These are phyloP conservation scores for Lampris incognitus DNA, from an alignment of 2,113 vertebrate species.

Conservation along the genomic window DNA sequence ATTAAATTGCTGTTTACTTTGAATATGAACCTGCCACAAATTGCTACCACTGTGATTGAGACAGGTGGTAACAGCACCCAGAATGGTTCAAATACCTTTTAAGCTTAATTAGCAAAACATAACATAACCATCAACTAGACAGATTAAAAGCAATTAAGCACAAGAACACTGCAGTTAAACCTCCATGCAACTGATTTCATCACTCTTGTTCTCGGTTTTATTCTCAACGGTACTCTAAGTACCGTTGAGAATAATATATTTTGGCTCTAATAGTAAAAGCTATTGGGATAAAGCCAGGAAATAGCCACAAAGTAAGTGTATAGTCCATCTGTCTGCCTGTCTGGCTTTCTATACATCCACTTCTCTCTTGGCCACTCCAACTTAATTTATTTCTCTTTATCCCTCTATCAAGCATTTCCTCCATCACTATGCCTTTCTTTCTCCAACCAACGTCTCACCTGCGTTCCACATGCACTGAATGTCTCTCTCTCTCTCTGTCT, in stretches of 20 bases:
- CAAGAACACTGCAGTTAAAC: background rate
- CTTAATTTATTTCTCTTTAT: background rate
- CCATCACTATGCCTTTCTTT: background rate
- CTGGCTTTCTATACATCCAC: background rate
- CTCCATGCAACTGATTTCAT: background rate
- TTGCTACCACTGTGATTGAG: background rate
- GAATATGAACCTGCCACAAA: constrained; percentile 20
- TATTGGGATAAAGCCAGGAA: background rate
- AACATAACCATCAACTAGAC: background rate
- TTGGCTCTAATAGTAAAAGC: background rate
- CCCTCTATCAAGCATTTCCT: background rate
- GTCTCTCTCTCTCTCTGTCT: background rate
- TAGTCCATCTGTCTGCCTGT: background rate
- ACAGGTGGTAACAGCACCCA: constrained; percentile 14
- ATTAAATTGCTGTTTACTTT: constrained; percentile 9
- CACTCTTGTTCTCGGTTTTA: background rate
- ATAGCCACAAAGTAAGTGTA: background rate
- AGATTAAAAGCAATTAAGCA: background rate
- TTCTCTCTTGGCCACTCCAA: background rate
- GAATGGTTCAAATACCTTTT: background rate
- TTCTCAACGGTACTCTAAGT: too few species aligned
- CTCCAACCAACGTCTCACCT: background rate
- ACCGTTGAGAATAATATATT: too few species aligned
- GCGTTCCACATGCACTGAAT: background rate
- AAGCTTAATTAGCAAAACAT: background rate